Conservation (phyloP, 2,797 vertebrate species). For the Tympanoctomys barrerae region DNA sequence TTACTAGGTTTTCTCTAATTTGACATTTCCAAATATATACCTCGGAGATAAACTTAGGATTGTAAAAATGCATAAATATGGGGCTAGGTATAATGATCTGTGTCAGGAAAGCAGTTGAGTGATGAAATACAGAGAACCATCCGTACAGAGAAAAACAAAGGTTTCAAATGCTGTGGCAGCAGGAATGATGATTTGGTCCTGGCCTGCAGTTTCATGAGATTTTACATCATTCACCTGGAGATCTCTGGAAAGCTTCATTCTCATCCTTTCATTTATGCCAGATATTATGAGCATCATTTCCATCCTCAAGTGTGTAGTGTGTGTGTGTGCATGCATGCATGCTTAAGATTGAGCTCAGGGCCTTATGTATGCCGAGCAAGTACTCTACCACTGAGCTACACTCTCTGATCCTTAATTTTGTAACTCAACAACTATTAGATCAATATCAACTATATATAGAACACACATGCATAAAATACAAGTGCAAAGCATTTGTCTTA, state of each 20-base stretch:
- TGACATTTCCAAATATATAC: conserved; percentile 30
- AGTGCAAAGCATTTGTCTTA: neutral
- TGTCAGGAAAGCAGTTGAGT: neutral
- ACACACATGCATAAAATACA: neutral
- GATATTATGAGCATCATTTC: neutral
- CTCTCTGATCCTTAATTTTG: neutral
- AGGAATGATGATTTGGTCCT: neutral
- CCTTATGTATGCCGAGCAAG: neutral
- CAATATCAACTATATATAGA: neutral
- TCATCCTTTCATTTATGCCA: neutral
- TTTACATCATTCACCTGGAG: neutral
- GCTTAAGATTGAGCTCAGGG: neutral
- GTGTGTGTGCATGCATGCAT: neutral
- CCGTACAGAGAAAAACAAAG: neutral
- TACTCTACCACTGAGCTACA: neutral
- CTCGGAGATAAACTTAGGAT: neutral
- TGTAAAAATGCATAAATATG: neutral
- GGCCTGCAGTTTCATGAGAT: neutral
- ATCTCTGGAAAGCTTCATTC: conserved; percentile 10
- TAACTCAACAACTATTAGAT: conserved; percentile 2
- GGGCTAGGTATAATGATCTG: neutral
- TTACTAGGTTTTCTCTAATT: conserved; percentile 33
- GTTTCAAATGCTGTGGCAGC: neutral
- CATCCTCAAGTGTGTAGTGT: neutral
- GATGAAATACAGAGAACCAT: neutral